Evolutionary conservation across 2,113 vertebrate genomes (phyloP).

Genomic region (Arizona elegans): DNA sequence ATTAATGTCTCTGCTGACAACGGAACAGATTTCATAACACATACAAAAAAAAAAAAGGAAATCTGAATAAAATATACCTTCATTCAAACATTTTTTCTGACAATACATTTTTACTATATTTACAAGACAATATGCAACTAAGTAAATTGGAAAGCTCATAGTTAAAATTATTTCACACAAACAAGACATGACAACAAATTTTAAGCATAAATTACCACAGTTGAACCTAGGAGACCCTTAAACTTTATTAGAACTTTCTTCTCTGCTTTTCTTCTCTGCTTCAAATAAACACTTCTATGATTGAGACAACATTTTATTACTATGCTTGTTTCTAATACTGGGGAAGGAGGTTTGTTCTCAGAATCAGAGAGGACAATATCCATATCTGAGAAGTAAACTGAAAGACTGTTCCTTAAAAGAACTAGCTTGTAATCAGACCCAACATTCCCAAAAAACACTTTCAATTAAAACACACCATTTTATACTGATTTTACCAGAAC

Average conservation of each 20-base stretch:
- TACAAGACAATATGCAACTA: background rate
- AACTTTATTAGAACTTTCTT: background rate
- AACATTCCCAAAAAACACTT: background rate
- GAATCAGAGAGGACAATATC: background rate
- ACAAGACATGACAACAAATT: background rate
- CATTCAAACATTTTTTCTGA: background rate
- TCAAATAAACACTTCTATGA: background rate
- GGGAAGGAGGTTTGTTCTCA: background rate
- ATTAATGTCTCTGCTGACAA: no score
- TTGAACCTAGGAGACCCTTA: background rate
- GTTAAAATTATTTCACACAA: background rate
- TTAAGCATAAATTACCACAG: background rate
- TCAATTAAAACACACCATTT: background rate
- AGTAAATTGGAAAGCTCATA: background rate
- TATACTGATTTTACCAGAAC: slow-evolving; percentile 3
- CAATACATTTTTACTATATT: background rate
- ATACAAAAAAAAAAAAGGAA: background rate
- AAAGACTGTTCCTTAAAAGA: background rate
- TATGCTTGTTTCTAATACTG: background rate
- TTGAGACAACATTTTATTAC: background rate
- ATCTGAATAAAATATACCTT: background rate
- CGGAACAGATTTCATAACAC: background rate
- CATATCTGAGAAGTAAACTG: background rate
- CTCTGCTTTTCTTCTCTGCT: background rate
- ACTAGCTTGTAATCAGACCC: background rate